A percentile compares a stretch with the other conserved stretches of the same genome.
Evolutionary conservation across 1,140 invertebrate species (phyloP).

Genomic region (Megathymus violae): DNA sequence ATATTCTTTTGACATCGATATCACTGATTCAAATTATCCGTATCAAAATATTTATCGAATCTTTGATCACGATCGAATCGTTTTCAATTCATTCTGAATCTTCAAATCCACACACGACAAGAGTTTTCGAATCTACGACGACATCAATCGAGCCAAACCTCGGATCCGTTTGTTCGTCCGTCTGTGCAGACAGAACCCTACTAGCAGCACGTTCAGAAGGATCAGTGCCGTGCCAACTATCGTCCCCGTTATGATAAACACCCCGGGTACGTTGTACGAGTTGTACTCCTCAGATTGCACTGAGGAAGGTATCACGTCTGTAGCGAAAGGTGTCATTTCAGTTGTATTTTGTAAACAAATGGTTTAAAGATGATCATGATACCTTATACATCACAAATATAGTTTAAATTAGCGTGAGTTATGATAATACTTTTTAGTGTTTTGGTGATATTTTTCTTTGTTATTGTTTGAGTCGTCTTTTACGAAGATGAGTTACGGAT

Average conservation of each 20-base stretch:
- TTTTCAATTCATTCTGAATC: not conserved
- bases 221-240: constrained; percentile 86
- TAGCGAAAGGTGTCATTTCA: constrained; percentile 49
- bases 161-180: constrained; percentile 88
- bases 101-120: constrained; percentile 11
- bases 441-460: too few relatives aligned
- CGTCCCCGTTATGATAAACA: constrained; percentile 82
- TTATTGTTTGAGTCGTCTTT: too few relatives aligned
- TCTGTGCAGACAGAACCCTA: constrained; percentile 93
- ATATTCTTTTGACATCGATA: too few relatives aligned
- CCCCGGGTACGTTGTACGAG: constrained; percentile 76
- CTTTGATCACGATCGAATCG: too few relatives aligned
- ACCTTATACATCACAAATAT: too few relatives aligned
- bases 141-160: constrained; percentile 77
- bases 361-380: constrained; percentile 2
- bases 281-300: constrained; percentile 81
- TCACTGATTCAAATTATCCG: too few relatives aligned
- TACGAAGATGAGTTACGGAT: too few relatives aligned
- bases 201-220: constrained; percentile 93
- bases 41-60: too few relatives aligned
- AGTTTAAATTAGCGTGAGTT: too few relatives aligned
- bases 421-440: too few relatives aligned
- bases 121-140: constrained; percentile 22
- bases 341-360: constrained; percentile 1
- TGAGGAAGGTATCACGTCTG: constrained; percentile 76